These are phyloP conservation scores for Archips xylosteana DNA, from an alignment of 2,888 invertebrate species.

Conservation along the genomic window DNA sequence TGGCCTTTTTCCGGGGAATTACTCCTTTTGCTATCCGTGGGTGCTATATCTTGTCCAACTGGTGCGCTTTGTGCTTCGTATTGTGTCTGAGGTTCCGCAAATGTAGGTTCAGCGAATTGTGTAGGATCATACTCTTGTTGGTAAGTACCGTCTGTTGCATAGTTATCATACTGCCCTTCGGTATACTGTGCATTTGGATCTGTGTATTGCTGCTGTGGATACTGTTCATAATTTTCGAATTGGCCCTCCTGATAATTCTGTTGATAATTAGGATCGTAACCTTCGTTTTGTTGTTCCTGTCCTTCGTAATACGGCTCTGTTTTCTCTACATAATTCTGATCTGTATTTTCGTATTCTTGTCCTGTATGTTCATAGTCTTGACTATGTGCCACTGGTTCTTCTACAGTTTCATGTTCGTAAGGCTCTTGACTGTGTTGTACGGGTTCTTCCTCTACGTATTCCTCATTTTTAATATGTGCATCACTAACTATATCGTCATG, in stretches of 20 bases:
- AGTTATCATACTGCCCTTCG: conserved; percentile 65
- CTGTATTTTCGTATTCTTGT: conserved; percentile 47
- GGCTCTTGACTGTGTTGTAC: background rate
- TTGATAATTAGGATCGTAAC: conserved; percentile 59
- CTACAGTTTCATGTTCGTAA: conserved; percentile 35
- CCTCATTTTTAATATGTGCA: conserved; percentile 39
- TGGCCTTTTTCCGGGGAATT: conserved; percentile 60
- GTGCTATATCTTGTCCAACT: conserved; percentile 39
- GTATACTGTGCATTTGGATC: conserved; percentile 65
- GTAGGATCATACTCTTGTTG: conserved; percentile 63
- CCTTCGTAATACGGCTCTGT: conserved; percentile 38
- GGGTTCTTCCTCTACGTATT: conserved; percentile 34
- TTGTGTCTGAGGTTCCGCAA: conserved; percentile 53
- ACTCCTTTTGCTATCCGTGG: conserved; percentile 53
- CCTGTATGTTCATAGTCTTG: conserved; percentile 49
- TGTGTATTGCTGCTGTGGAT: conserved; percentile 58
- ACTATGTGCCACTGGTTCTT: conserved; percentile 19
- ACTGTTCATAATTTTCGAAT: conserved; percentile 68
- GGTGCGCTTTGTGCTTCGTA: conserved; percentile 35
- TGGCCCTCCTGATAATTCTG: conserved; percentile 56
- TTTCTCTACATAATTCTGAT: conserved; percentile 44
- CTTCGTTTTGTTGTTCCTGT: conserved; percentile 45
- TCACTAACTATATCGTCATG: conserved; percentile 41
- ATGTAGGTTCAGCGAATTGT: conserved; percentile 58
- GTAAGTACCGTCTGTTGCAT: conserved; percentile 64